These are phyloP conservation scores for Candidula unifasciata DNA, from an alignment of 2,888 invertebrate species.

Conservation along the genomic window DNA sequence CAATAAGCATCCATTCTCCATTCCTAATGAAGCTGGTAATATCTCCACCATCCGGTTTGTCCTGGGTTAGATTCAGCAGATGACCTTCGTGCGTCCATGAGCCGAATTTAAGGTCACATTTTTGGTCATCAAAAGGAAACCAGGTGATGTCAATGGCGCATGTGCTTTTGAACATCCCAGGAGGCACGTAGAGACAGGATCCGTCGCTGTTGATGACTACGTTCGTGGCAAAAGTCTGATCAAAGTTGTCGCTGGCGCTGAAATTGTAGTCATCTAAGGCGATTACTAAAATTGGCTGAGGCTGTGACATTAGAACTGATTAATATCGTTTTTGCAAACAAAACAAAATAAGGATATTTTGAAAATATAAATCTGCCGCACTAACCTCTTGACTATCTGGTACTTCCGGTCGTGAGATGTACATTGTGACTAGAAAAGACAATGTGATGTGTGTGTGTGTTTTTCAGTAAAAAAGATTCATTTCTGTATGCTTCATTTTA, in stretches of 20 bases:
- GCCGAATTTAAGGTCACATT: slow-evolving; percentile 99
- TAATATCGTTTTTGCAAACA: no score
- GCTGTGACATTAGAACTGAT: no score
- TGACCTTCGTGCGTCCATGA: slow-evolving; percentile 98
- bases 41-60: slow-evolving; percentile 95
- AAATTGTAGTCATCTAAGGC: background rate
- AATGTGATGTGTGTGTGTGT: no score
- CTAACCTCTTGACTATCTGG: no score
- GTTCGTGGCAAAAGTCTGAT: slow-evolving; percentile 98
- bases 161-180: slow-evolving; percentile 98
- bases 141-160: slow-evolving; percentile 99
- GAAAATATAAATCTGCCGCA: no score
- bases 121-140: slow-evolving; percentile 99
- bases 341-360: no score
- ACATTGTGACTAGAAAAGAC: no score
- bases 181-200: slow-evolving; percentile 96
- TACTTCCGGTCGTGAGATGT: no score
- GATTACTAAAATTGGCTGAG: no score
- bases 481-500: no score
- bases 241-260: slow-evolving; percentile 99
- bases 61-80: slow-evolving; percentile 93
- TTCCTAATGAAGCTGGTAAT: slow-evolving; percentile 98
- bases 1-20: slow-evolving; percentile 99
- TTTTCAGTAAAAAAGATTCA: no score
- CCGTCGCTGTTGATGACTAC: slow-evolving; percentile 97